Conservation (phyloP, 2,113 vertebrate species). For the Bolborhynchus lineola region DNA sequence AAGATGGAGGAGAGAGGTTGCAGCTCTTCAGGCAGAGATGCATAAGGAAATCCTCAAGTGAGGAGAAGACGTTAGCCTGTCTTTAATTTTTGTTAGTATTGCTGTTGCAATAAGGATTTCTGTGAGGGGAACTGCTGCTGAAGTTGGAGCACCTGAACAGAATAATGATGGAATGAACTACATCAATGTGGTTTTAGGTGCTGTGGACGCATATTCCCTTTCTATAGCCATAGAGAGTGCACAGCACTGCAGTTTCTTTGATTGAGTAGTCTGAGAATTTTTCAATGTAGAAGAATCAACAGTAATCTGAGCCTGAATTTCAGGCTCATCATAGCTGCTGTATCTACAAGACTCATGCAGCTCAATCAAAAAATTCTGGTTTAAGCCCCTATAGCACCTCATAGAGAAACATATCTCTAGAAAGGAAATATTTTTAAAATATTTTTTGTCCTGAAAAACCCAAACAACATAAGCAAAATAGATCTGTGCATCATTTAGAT, state of each 20-base stretch:
- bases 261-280: neutral
- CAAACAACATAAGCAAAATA: neutral
- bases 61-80: neutral
- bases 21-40: neutral
- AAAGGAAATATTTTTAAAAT: neutral
- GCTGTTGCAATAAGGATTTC: neutral
- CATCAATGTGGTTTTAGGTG: neutral
- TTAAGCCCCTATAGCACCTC: neutral
- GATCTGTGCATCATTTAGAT: neutral
- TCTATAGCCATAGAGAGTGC: neutral
- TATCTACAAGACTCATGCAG: neutral
- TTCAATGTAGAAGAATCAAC: neutral
- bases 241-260: neutral
- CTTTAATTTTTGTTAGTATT: neutral
- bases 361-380: neutral
- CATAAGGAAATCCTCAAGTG: fast-evolving
- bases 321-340: neutral
- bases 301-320: neutral
- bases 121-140: neutral
- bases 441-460: neutral
- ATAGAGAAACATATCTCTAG: neutral
- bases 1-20: neutral
- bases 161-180: neutral
- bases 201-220: neutral
- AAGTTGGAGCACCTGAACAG: neutral